Conservation (phyloP, 2,113 vertebrate species). For the Calidris pugnax region DNA sequence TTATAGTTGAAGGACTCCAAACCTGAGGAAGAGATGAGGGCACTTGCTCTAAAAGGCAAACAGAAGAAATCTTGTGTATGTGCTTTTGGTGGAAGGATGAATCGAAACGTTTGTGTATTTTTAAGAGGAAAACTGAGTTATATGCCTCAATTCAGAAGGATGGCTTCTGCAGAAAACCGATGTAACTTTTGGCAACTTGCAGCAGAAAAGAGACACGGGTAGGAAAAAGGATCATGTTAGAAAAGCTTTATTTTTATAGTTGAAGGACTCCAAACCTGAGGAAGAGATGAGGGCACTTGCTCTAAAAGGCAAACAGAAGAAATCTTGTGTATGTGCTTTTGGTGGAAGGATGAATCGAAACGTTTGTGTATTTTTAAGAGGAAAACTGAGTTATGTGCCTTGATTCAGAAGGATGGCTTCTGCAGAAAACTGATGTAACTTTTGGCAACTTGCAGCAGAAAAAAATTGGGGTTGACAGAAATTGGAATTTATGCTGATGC, state of each 20-base stretch:
- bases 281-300: neutral
- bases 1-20: neutral
- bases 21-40: neutral
- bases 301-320: neutral
- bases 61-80: neutral
- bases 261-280: neutral
- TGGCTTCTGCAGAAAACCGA: neutral
- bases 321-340: neutral
- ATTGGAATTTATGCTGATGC: neutral
- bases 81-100: neutral
- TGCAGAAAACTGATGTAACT: neutral
- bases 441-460: neutral
- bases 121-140: neutral
- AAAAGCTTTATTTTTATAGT: neutral
- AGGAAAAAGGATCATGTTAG: neutral
- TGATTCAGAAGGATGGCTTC: neutral
- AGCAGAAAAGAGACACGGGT: neutral
- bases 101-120: neutral
- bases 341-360: neutral
- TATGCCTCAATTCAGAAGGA: neutral
- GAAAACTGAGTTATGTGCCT: neutral
- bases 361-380: neutral
- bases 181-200: neutral
- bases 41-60: conserved; percentile 10
- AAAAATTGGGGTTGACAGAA: neutral